Evolutionary conservation across 2,113 vertebrate species (phyloP).

Genomic region (Atherinomorus stipes): DNA sequence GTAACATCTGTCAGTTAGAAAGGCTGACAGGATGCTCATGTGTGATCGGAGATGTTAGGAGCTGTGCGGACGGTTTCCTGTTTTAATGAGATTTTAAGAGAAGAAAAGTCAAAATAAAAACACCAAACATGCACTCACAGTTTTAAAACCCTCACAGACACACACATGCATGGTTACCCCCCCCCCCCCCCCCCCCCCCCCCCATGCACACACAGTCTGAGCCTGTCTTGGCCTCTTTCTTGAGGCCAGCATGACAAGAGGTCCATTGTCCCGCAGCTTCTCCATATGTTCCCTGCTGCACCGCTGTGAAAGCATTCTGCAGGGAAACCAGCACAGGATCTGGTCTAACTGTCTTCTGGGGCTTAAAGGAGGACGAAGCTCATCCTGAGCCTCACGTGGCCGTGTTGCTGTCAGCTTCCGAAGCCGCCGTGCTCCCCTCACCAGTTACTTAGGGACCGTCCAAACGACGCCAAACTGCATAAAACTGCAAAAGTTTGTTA

Average conservation of each 20-base stretch:
- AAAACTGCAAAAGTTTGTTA: too few species aligned
- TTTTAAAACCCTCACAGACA: not conserved
- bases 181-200: too few species aligned
- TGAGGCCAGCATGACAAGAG: conserved; percentile 64
- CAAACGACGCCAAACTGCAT: too few species aligned
- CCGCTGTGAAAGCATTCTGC: conserved; percentile 31
- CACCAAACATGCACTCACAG: not conserved
- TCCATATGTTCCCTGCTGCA: conserved; percentile 62
- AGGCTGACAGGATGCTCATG: not conserved
- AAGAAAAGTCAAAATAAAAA: not conserved
- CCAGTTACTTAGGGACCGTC: not conserved
- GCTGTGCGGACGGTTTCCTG: too few species aligned
- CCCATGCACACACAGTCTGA: too few species aligned
- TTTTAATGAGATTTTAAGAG: too few species aligned
- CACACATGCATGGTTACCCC: conserved; percentile 27
- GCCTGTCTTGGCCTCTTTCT: conserved; percentile 71
- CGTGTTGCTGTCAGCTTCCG: not conserved
- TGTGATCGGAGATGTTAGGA: not conserved
- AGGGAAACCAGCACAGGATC: conserved; percentile 33
- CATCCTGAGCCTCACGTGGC: not conserved
- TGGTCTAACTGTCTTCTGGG: conserved; percentile 40
- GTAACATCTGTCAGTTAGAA: not conserved
- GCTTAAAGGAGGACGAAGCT: conserved; percentile 11
- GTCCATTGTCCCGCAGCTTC: conserved; percentile 65
- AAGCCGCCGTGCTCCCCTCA: not conserved